Evolutionary conservation across 1,140 invertebrate genomes (phyloP).

Genomic region (Caenorhabditis brenneri): DNA sequence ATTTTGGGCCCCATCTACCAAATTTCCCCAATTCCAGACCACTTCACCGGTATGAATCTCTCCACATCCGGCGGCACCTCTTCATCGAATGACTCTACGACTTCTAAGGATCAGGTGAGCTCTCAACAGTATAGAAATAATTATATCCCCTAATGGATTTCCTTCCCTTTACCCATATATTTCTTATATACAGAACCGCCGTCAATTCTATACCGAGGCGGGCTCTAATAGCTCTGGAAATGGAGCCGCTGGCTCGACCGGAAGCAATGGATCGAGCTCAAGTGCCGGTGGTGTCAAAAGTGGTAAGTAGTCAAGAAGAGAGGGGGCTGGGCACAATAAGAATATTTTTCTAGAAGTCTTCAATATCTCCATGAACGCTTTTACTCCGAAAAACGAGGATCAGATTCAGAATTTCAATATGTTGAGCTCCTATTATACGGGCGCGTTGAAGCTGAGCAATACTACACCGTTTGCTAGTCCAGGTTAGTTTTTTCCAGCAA

Average conservation of each 20-base stretch:
- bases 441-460: background rate
- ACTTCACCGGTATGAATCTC: constrained; percentile 27
- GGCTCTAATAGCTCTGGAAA: constrained; percentile 27
- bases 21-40: background rate
- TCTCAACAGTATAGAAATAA: background rate
- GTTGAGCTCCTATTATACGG: constrained; percentile 12
- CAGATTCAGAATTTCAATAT: constrained; percentile 19
- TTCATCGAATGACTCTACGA: background rate
- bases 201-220: constrained; percentile 16
- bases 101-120: constrained; percentile 23
- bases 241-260: background rate
- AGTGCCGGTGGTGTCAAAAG: background rate
- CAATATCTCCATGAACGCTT: constrained; percentile 24
- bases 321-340: background rate
- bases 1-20: background rate
- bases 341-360: background rate
- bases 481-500: no score
- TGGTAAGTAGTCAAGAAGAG: background rate
- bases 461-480: background rate
- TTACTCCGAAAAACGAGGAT: background rate
- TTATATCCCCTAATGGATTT: background rate
- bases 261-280: constrained; percentile 31
- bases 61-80: constrained; percentile 3
- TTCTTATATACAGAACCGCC: background rate
- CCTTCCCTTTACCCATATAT: background rate